Evolutionary conservation across 2,888 invertebrate genomes (phyloP), one percentile per base, ranked within the genome.

Genomic region (Amphipyra berbera): DNA sequence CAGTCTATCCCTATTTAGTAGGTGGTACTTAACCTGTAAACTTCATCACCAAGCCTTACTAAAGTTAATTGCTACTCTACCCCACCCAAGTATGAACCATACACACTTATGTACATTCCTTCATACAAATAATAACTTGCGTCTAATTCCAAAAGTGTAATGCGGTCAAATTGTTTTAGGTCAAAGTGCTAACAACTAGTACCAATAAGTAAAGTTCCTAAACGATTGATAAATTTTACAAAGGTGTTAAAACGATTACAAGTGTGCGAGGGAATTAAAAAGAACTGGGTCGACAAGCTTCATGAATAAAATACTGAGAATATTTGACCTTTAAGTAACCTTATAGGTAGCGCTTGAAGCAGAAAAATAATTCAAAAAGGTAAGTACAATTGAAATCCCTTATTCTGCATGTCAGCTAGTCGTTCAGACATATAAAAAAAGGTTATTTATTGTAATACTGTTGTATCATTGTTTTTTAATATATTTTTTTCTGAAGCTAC

Each of bases 281-380:
- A 52, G 10, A 67, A 58, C 2, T 46, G 37, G 33, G 59, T 57
- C 61, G 15, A 57, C 21, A 47, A 21, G 14, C 48, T 38, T 41
- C 45, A 9, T 58, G 38, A 54, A 55, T 47, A 54, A 58, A 58
- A 58, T 52, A 42, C 12, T 38, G 6, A 27, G 8, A 38, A 41
- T 3, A 8, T 60, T 58, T 37, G 48, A 46, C 61, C 41, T 48
- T 12, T 2, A 47, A 38, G 38, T 44, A 49, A 55, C 59, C 55
- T 53, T 46, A 46, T 37, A 35, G 10, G 42, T 37, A 35, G 10
- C n/a, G 8, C 45, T 41, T 38, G 9, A 60, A 49, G 41, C 7
- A 46, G 42, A 35, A 15, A 37, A 46, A 37, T 7, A 13, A 38
- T n/a, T 45, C 14, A 40, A 47, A 68, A 59, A 38, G 40, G 9